phyloP scores from a whole-genome alignment of 2,113 vertebrate genomes.

The Python bivittatus region DNA sequence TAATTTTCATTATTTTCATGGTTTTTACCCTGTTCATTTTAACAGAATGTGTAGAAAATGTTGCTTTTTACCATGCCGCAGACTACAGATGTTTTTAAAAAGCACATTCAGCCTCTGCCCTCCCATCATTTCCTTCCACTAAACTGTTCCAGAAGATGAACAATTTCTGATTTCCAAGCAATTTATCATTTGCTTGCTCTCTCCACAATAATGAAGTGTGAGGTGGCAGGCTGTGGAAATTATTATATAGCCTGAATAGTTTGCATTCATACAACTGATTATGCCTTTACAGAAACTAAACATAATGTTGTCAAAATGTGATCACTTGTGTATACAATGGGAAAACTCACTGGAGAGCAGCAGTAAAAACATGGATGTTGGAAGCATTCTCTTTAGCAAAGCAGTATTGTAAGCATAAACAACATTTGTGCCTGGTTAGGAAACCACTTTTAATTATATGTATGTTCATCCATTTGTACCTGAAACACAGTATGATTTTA shows the following conservation, averaged over 20 bases:
- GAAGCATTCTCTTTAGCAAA: neutral
- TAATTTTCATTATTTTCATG: constrained; percentile 47
- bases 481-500: constrained; percentile 13
- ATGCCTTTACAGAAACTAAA: constrained; percentile 38
- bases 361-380: constrained; percentile 6
- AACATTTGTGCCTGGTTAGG: neutral
- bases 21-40: constrained; percentile 6
- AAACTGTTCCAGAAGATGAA: constrained; percentile 63
- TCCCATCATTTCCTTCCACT: constrained; percentile 36
- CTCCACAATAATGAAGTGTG: constrained; percentile 46
- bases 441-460: neutral
- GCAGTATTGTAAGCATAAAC: neutral
- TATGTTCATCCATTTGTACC: neutral
- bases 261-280: constrained; percentile 54
- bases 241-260: constrained; percentile 59
- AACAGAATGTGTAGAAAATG: constrained; percentile 19
- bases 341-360: neutral
- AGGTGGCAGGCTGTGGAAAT: constrained; percentile 55
- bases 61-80: constrained; percentile 39
- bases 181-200: constrained; percentile 63
- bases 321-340: neutral
- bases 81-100: constrained; percentile 48
- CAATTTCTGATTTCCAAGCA: constrained; percentile 63
- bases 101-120: constrained; percentile 47
- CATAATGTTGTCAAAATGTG: constrained; percentile 53